A percentile compares a stretch with the other conserved stretches of the same genome.
Evolutionary conservation across 2,888 invertebrate species (phyloP).

Genomic region (Drosophila antonietae): DNA sequence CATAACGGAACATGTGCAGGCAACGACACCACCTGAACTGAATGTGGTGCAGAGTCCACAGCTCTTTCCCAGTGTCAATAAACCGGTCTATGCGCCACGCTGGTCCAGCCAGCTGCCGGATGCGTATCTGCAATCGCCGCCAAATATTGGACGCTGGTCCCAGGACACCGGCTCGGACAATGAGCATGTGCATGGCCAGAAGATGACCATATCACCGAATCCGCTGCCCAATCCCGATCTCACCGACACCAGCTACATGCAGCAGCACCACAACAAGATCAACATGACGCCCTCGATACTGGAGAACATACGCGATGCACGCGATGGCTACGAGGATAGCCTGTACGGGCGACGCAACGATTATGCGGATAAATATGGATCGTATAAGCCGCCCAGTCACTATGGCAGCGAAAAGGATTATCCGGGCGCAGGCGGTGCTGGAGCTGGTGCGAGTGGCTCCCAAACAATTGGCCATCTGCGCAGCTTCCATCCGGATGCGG

Average conservation of each 20-base stretch:
- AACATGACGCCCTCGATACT: constrained; percentile 86
- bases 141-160: constrained; percentile 89
- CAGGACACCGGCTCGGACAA: constrained; percentile 92
- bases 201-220: constrained; percentile 88
- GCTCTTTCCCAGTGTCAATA: constrained; percentile 88
- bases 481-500: constrained; percentile 83
- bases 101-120: constrained; percentile 90
- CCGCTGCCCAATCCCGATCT: constrained; percentile 92
- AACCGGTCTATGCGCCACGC: constrained; percentile 88
- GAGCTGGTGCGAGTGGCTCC: constrained; percentile 67
- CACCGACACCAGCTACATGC: constrained; percentile 87
- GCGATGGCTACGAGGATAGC: constrained; percentile 83
- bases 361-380: constrained; percentile 83
- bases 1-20: constrained; percentile 86
- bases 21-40: constrained; percentile 87
- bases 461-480: constrained; percentile 84
- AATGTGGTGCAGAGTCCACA: constrained; percentile 89
- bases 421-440: constrained; percentile 61
- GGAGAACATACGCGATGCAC: constrained; percentile 87
- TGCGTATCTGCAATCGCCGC: constrained; percentile 86
- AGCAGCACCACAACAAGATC: constrained; percentile 85
- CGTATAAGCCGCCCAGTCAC: constrained; percentile 83
- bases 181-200: constrained; percentile 86
- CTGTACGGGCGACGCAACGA: constrained; percentile 81
- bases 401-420: constrained; percentile 84